Base-by-base conservation (phyloP, 2,888 invertebrate genomes). In the Cerceris rybyensis region DNA sequence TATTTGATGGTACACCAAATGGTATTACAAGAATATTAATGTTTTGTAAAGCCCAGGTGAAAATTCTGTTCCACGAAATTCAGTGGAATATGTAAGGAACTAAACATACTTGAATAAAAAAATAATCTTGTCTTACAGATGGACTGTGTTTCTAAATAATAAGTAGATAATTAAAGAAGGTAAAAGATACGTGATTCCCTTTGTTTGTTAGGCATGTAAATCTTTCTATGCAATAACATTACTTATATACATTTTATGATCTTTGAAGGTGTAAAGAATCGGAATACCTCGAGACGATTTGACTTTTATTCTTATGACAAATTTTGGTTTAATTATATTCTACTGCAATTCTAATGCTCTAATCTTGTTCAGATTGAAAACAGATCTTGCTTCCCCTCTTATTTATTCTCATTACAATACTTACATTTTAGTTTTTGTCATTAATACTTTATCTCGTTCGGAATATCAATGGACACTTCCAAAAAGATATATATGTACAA, bases 1-100 rank as follows among this genome's bases (percentile, higher is more conserved):
- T 68, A 75, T 76, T 80, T 72, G 61, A 72, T 55, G 52, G 50
- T 72, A 78, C 73, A 85, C 57, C 61, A 55, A 83, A 66, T 69
- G 70, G 42, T 63, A 77, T 77, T 65, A 68, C 68, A 68, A 54
- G 63, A 50, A 39, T 60, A 73, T 69, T 16, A 71, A 58, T 71
- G 71, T 71, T 59, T n/a, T 43, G 39, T 58, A 59, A 49, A 50
- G 28, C 28, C 52, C n/a, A 76, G 64, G 43, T 52, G 58, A 68
- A 79, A 75, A 71, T 65, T 9, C 70, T 61, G 69, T 41, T 59
- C n/a, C 8, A 65, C 7, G 69, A 67, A 58, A 69, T 39, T 64
- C 70, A 57, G 68, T n/a, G 64, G 41, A 69, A 61, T 17, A 13
- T 42, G 39, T 61, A 65, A 16, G 60, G 42, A 60, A 50, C 60